These are phyloP conservation scores for Lamprotornis superbus DNA, from an alignment of 2,113 vertebrate species.

Conservation along the genomic window DNA sequence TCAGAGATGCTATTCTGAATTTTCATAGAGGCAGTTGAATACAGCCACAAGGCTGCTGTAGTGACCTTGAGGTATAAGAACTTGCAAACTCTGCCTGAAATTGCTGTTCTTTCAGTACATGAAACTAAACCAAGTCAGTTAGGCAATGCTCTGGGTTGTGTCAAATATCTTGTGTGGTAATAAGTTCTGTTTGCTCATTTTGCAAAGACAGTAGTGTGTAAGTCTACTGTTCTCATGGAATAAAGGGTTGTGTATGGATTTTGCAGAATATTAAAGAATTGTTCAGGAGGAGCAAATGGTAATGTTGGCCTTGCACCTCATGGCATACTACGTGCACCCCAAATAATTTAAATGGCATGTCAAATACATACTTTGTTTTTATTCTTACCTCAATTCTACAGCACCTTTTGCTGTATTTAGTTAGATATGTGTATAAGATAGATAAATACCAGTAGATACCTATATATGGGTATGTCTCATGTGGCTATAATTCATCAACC, in stretches of 20 bases:
- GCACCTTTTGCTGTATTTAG: neutral
- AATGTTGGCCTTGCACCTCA: neutral
- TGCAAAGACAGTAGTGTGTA: neutral
- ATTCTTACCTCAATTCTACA: neutral
- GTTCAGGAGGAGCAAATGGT: neutral
- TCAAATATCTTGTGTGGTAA: neutral
- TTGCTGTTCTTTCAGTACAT: neutral
- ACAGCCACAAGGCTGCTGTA: neutral
- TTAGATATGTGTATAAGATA: neutral
- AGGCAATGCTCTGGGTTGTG: neutral
- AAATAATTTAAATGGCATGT: neutral
- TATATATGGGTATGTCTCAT: neutral
- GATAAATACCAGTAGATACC: fast-evolving
- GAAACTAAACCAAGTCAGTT: neutral
- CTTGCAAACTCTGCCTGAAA: neutral
- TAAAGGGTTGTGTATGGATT: neutral
- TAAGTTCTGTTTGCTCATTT: neutral
- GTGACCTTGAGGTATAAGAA: neutral
- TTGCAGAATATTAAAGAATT: neutral
- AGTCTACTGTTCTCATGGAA: neutral
- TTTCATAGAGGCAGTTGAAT: neutral
- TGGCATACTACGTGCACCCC: neutral
- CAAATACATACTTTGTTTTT: neutral
- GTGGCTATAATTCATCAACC: neutral
- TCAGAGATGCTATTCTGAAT: neutral